Evolutionary conservation across 1,140 invertebrate species (phyloP), one percentile per base, ranked within the genome.

Genomic region (Drosophila sechellia): DNA sequence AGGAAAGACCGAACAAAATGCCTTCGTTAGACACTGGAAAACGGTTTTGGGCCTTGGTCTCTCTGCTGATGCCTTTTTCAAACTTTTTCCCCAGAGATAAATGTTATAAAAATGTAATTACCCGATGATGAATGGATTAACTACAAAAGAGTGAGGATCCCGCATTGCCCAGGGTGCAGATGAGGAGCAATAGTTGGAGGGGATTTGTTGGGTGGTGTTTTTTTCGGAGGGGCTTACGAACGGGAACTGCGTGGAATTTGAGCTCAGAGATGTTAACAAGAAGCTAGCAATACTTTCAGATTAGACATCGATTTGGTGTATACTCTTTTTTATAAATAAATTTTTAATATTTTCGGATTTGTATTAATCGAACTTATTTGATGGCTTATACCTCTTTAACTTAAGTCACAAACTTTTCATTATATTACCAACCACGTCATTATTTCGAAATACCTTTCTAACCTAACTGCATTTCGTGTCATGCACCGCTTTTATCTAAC

Each of bases 91-190:
- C 79, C 50, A 57, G 64, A 71, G 77, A 89, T 90, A 87, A 87
- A 89, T 89, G 85, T 89, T 89, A 89, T 90, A 90, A 90, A 89
- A 90, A 90, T 90, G 85, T 90, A 90, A 90, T 90, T 90, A 87
- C 85, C 86, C 80, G 85, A 90, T 90, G 85, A 90, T 90, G 85
- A 90, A 90, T 90, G 85, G 86, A 89, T 89, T 89, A 89, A 90
- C 84, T 80, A 89, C 84, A 90, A 86, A 84, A 89, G 77, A 84
- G 71, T 79, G 83, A 81, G 75, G 79, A 86, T 75, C 71, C 56
- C 83, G 56, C 79, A 79, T 83, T 65, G 79, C 81, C 65, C 39
- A 64, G 69, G 78, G 81, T 87, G 69, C 64, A 79, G 74, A 86
- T 81, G 69, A 59, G 49, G 61, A 55, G 31, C 15, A 35, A 46